Conservation (phyloP, 2,113 vertebrate species). For the Urocitellus parryii region DNA sequence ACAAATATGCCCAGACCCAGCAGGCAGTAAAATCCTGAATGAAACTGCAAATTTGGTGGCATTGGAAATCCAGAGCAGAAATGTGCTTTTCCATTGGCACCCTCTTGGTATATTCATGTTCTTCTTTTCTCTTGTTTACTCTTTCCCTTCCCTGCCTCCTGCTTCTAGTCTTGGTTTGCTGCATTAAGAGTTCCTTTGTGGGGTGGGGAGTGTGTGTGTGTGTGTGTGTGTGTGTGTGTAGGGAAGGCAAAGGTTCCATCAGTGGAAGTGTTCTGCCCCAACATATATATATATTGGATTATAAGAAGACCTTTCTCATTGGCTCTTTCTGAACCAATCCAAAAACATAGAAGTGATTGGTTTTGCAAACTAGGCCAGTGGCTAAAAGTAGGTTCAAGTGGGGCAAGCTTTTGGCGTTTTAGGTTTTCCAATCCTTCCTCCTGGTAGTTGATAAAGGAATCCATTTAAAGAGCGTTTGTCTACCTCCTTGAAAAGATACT, state of each 20-base stretch:
- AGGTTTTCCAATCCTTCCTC: background rate
- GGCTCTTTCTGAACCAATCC: background rate
- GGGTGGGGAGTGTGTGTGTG: background rate
- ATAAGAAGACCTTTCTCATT: background rate
- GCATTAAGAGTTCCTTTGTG: background rate
- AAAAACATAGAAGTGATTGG: background rate
- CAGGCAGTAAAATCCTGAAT: slow-evolving; percentile 51
- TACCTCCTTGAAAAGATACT: background rate
- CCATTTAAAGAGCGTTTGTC: slow-evolving; percentile 25
- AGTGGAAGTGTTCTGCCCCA: background rate
- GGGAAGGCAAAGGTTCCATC: background rate
- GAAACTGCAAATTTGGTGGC: slow-evolving; percentile 31
- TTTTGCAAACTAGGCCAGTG: background rate
- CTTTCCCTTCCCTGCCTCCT: background rate
- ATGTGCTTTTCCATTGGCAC: background rate
- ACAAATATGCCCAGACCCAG: background rate
- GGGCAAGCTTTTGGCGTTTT: background rate
- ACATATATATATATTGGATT: background rate
- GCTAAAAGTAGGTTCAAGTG: background rate
- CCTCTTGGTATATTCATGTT: background rate
- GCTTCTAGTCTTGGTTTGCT: background rate
- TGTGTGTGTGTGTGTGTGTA: too few relatives aligned
- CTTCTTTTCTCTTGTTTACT: background rate
- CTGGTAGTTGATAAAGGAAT: background rate
- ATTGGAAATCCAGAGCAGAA: slow-evolving; percentile 17